These are phyloP conservation scores for Chironomus riparius DNA, from an alignment of 2,888 invertebrate species.

Conservation along the genomic window DNA sequence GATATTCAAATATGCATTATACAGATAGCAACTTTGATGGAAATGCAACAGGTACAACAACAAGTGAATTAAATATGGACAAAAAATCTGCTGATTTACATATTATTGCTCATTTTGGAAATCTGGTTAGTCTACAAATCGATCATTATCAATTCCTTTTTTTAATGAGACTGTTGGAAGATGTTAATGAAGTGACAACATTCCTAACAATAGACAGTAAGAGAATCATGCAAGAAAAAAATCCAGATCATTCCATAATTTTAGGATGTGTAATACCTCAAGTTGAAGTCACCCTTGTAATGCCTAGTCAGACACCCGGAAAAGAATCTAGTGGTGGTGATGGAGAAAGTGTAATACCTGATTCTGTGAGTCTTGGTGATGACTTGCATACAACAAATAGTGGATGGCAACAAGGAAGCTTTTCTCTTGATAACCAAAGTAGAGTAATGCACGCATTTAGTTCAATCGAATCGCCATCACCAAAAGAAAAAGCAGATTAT, in stretches of 20 bases:
- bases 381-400: conserved; percentile 45
- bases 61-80: conserved; percentile 35
- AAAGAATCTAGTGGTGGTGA: conserved; percentile 79
- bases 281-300: conserved; percentile 77
- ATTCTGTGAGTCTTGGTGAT: conserved; percentile 76
- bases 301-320: conserved; percentile 73
- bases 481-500: conserved; percentile 30
- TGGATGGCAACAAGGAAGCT: conserved; percentile 18
- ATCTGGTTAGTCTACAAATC: conserved; percentile 78
- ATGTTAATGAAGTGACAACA: conserved; percentile 67
- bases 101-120: conserved; percentile 70
- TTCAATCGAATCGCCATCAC: conserved; percentile 41
- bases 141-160: conserved; percentile 92
- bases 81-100: conserved; percentile 59
- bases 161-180: conserved; percentile 72
- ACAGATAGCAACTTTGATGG: not conserved
- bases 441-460: conserved; percentile 37
- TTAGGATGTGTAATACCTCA: conserved; percentile 75
- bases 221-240: conserved; percentile 52
- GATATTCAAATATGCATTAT: no score
- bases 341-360: conserved; percentile 74
- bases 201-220: conserved; percentile 71
- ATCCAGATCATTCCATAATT: conserved; percentile 47
- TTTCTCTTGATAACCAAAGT: not conserved
- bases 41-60: not conserved